Evolutionary conservation across 1,140 invertebrate genomes (phyloP), one percentile per base, ranked within the genome.

Genomic region (Glossosoma conforme): DNA sequence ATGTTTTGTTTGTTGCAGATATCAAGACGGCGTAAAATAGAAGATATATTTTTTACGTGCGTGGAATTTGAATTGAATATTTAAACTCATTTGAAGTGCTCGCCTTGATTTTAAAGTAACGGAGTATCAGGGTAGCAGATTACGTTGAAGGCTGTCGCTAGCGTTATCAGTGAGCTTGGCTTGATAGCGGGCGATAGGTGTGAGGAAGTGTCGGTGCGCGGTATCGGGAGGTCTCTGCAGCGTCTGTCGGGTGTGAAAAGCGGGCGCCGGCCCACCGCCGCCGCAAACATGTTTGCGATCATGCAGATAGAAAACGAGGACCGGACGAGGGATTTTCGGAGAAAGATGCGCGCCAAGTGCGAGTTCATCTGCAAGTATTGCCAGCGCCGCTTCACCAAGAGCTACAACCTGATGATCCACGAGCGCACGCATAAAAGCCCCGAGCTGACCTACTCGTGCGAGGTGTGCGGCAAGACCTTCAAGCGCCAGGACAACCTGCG

Each of bases 351-450:
- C 72, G 82, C 87, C 76, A 89, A 95, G 80, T 95, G 93, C 80
- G 90, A 98, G 78, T 98, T 96, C 77, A 91, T 98, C 72, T 99
- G 97, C 85, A 93, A 94, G 75, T 98, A 91, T 81, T 99, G 97
- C 81, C 88, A 96, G 74, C 85, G 97, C 65, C 84, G 94, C 64
- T 99, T 99, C 81, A 98, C 93, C 65, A 99, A 99, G 78, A 92
- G 93, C 53, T 99, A 99, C 82, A 99, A 99, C 78, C 83, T 99
- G 65, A 91, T 98, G 83, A 98, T 98, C 65, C 96, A 98, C 79
- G 95, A 98, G 72, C 83, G 95, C 66, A 97, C 93, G 57, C 97
- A 99, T 80, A 97, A 97, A 69, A 90, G 93, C 68, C 85, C 85
- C 58, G 95, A 98, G 76, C 82, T 97, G 65, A 96, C 93, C 54